phyloP scores from a whole-genome alignment of 2,113 vertebrate genomes.

The Lampris incognitus region DNA sequence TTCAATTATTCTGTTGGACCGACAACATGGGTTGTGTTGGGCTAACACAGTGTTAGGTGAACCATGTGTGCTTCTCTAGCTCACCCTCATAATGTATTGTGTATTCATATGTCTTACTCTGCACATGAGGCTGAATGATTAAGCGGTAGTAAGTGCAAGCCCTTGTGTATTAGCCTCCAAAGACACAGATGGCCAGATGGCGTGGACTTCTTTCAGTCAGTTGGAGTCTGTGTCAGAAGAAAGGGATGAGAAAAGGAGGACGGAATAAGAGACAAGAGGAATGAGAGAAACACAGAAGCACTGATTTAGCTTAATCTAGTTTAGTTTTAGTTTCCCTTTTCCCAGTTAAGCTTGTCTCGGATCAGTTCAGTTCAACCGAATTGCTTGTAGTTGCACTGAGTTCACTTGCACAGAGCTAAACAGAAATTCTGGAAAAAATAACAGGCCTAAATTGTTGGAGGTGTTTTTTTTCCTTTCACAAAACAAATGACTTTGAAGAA shows the following conservation, averaged over 20 bases:
- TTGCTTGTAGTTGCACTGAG: conserved; percentile 19
- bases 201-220: too few relatives aligned
- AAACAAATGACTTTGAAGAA: not conserved
- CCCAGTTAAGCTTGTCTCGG: too few relatives aligned
- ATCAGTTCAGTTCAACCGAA: conserved; percentile 27
- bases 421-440: conserved; percentile 24
- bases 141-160: not conserved
- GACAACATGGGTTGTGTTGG: not conserved
- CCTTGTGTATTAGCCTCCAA: not conserved
- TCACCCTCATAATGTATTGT: conserved; percentile 27
- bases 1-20: conserved; percentile 11
- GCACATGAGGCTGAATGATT: conserved; percentile 9
- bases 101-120: not conserved
- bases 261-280: not conserved
- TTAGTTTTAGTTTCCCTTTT: conserved; percentile 3
- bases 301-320: not conserved
- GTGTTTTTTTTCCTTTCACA: too few relatives aligned
- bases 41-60: not conserved
- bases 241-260: not conserved
- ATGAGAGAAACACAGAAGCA: not conserved
- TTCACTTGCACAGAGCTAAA: conserved; percentile 21
- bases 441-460: not conserved
- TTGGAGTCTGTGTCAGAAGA: not conserved
- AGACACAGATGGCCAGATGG: not conserved
- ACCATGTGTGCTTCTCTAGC: conserved; percentile 12